Evolutionary conservation across 2,797 vertebrate species (phyloP).

Genomic region (Cyclura pinguis): DNA sequence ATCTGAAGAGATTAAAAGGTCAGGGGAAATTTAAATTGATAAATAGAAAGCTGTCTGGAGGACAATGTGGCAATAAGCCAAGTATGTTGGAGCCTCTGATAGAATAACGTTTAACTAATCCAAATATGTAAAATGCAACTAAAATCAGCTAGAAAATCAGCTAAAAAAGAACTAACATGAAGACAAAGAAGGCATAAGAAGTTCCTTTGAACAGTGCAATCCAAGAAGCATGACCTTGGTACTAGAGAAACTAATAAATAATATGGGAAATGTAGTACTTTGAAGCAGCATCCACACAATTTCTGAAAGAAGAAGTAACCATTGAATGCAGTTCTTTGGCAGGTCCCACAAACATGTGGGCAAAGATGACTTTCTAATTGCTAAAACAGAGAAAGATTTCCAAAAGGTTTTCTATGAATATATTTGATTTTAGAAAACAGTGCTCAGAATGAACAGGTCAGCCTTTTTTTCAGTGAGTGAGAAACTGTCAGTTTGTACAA

Average conservation of each 20-base stretch:
- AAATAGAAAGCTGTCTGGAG: conserved; percentile 5
- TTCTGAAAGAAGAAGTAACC: not conserved
- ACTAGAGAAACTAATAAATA: not conserved
- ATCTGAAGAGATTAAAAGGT: conserved; percentile 1
- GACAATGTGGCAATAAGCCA: conserved; percentile 11
- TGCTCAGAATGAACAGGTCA: not conserved
- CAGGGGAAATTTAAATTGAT: conserved; percentile 21
- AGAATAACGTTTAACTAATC: conserved; percentile 14
- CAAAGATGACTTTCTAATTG: not conserved
- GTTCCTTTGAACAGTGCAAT: not conserved
- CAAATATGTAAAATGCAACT: not conserved
- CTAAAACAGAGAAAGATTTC: not conserved
- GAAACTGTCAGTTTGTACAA: not conserved
- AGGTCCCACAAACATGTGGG: not conserved
- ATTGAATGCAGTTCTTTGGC: not conserved
- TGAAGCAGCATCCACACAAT: not conserved
- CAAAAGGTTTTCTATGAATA: not conserved
- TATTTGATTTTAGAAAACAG: not conserved
- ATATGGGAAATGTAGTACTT: not conserved
- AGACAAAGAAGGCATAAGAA: not conserved
- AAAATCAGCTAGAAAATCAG: not conserved
- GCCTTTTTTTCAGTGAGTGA: not conserved
- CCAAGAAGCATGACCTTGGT: not conserved
- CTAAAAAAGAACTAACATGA: not conserved
- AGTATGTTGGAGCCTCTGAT: not conserved